Conservation (phyloP, 2,888 invertebrate genomes). For the Pseudoips prasinana region DNA sequence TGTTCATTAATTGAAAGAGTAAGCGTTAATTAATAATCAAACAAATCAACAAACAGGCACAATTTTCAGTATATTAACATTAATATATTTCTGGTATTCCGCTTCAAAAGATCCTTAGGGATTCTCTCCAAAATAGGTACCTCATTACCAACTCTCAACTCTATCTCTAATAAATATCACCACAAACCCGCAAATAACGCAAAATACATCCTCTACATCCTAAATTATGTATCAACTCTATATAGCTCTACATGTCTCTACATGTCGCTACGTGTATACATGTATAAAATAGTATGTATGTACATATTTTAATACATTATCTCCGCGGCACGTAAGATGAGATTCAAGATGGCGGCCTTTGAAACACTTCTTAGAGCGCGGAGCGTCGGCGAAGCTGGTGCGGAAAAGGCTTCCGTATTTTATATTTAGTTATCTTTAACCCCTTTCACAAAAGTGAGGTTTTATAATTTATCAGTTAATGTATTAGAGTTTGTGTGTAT, state of each 20-base stretch:
- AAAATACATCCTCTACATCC: conserved; percentile 6
- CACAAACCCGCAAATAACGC: conserved; percentile 19
- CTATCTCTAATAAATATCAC: conserved; percentile 2
- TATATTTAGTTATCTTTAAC: too few relatives aligned
- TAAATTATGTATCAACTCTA: conserved; percentile 18
- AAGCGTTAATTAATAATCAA: too few relatives aligned
- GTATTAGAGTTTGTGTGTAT: too few relatives aligned
- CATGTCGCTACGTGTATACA: conserved; percentile 16
- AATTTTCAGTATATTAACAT: too few relatives aligned
- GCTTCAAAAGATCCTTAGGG: too few relatives aligned
- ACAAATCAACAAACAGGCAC: too few relatives aligned
- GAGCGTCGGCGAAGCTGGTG: conserved; percentile 29
- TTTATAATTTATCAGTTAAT: too few relatives aligned
- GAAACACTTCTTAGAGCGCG: conserved; percentile 70
- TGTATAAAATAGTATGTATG: conserved; percentile 19
- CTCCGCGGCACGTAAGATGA: conserved; percentile 68
- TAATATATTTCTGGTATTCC: too few relatives aligned
- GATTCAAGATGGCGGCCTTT: conserved; percentile 74
- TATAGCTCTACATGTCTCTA: conserved; percentile 9
- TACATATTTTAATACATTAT: conserved; percentile 70
- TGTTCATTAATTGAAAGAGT: too few relatives aligned
- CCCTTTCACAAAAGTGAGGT: too few relatives aligned
- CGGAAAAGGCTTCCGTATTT: conserved; percentile 38
- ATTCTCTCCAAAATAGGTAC: too few relatives aligned
- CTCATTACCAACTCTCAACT: background rate